phyloP scores from a whole-genome alignment of 1,140 invertebrate species.

The Pseudomyrmex cubaensis region DNA sequence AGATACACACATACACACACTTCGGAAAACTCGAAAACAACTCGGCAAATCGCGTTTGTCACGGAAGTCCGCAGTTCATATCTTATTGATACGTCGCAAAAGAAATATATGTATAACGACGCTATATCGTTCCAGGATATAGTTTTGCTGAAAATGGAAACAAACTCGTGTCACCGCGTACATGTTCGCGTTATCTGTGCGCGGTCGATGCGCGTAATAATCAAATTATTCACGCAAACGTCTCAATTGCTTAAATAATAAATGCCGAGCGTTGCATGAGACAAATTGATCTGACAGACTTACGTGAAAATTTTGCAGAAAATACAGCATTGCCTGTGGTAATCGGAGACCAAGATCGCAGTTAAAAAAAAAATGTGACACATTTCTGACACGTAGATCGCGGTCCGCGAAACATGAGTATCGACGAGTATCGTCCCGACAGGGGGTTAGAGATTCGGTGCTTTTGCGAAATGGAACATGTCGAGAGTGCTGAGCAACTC shows the following conservation, averaged over 20 bases:
- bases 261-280: neutral
- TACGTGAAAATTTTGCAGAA: neutral
- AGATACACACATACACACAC: no score
- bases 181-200: neutral
- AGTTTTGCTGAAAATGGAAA: neutral
- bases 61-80: neutral
- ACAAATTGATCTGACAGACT: neutral
- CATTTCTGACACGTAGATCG: no score
- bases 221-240: neutral
- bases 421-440: neutral
- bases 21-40: slow-evolving; percentile 3
- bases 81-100: neutral
- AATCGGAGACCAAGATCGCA: no score
- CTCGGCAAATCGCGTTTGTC: slow-evolving; percentile 19
- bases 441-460: neutral
- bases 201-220: neutral
- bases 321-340: neutral
- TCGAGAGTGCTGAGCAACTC: slow-evolving; percentile 28
- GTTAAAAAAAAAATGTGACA: no score
- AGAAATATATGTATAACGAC: slow-evolving; percentile 10
- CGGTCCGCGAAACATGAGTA: neutral
- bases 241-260: neutral
- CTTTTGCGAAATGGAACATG: slow-evolving; percentile 27
- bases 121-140: neutral
- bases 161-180: neutral